A percentile compares a stretch with the other conserved stretches of the same genome.
Evolutionary conservation across 2,888 invertebrate species (phyloP).

Genomic region (Nomada ferruginata): DNA sequence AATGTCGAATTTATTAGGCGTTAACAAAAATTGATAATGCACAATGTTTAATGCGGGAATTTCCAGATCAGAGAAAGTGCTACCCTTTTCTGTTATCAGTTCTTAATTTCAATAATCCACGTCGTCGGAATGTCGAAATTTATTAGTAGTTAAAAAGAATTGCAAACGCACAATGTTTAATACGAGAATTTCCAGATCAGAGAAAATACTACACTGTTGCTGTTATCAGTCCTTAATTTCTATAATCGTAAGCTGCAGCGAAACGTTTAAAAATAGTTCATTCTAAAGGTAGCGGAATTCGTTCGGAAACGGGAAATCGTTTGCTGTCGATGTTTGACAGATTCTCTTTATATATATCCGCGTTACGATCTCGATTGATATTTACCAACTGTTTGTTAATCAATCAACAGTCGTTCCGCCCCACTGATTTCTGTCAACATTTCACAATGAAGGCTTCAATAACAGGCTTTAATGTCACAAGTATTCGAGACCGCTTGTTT

Average conservation of each 20-base stretch:
- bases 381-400: constrained; percentile 26
- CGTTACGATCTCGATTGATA: constrained; percentile 3
- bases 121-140: background rate
- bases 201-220: background rate
- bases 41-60: too few species aligned
- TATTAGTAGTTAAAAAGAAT: background rate
- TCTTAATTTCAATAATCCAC: background rate
- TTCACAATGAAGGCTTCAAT: constrained; percentile 34
- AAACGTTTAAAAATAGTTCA: background rate
- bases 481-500: constrained; percentile 1
- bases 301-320: constrained; percentile 9
- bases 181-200: too few species aligned
- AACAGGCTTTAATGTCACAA: constrained; percentile 4
- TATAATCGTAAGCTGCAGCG: background rate
- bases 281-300: background rate
- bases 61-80: too few species aligned
- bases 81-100: background rate
- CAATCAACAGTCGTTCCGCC: constrained; percentile 22
- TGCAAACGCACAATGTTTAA: too few species aligned
- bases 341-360: background rate
- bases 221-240: background rate
- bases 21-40: background rate
- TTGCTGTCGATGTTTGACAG: background rate
- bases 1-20: constrained; percentile 4
- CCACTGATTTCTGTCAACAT: constrained; percentile 18